Base-by-base conservation (phyloP, 2,113 vertebrate genomes). In the Silurus asotus region DNA sequence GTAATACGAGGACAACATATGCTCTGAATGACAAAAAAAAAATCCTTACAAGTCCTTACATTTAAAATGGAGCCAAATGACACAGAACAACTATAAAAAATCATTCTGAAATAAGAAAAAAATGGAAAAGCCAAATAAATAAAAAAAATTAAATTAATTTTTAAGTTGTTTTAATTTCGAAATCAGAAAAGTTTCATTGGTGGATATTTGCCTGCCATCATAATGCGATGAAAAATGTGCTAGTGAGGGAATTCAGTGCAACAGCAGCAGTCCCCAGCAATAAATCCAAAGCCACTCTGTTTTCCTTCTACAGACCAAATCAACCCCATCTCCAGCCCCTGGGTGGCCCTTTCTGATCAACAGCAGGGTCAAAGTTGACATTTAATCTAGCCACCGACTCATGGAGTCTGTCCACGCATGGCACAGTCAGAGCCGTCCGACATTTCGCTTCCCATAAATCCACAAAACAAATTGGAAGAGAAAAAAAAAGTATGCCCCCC, bases 381-480 rank as follows among this genome's bases (percentile, higher is more conserved):
- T 88, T 90, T 91, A 82, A 89, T 89, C 89, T 89, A 82, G 83
- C 87, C 77, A 78, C 37, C 28, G 83, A 87, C 88, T 90, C 78
- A 84, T 89, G 84, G 82, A 87, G 84, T 84, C 84, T 67, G 67
- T 85, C 87, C 85, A 89, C 79, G 84, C 56, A 53, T 83, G 78
- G 72, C 74, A 89, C 78, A 85, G 81, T 86, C 83, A 45, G 84
- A 89, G 82, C 87, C 61, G 72, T 86, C 87, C 82, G 88, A 86
- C 88, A 86, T 88, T 75, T 87, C 88, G 48, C 84, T 77, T 56
- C 58, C 85, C 83, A 84, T 88, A 90, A 92, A 91, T 90, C 87
- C 81, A 75, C 75, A 88, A 90, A 91, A 88, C 91, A 92, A 91
- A 91, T 84, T 88, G n/a, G 25, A 49, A 84, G 19, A 17, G 28